A percentile compares a stretch with the other conserved stretches of the same genome.
Conservation (phyloP, 2,113 vertebrate species). For the Sprattus sprattus region DNA sequence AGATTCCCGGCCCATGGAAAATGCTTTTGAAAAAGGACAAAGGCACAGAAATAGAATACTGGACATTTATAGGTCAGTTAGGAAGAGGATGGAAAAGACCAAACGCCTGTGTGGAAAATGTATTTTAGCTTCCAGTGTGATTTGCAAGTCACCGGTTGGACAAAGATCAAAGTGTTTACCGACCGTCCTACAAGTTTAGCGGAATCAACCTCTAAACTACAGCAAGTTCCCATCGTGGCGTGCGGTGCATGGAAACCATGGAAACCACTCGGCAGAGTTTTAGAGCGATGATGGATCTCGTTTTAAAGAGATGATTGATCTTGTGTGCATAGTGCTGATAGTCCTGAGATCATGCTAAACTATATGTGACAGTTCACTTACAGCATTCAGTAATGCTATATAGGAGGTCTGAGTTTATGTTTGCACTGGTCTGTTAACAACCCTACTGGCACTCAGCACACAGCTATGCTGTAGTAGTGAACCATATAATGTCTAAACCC, state of each 20-base stretch:
- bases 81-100: not conserved
- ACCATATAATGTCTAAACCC: not conserved
- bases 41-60: not conserved
- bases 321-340: not conserved
- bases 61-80: not conserved
- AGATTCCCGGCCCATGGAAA: not conserved
- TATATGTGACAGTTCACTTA: not conserved
- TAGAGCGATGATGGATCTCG: not conserved
- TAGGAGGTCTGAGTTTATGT: not conserved
- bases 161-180: not conserved
- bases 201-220: not conserved
- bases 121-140: not conserved
- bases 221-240: not conserved
- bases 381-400: not conserved
- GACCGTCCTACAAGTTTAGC: not conserved
- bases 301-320: not conserved
- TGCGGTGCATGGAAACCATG: not conserved
- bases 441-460: not conserved
- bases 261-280: not conserved
- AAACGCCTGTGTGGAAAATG: not conserved
- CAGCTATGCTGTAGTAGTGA: not conserved
- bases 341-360: not conserved
- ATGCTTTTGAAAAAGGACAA: not conserved
- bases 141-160: not conserved
- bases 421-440: not conserved